Evolutionary conservation across 1,140 invertebrate genomes (phyloP).

Genomic region (Brevipalpus yothersi): DNA sequence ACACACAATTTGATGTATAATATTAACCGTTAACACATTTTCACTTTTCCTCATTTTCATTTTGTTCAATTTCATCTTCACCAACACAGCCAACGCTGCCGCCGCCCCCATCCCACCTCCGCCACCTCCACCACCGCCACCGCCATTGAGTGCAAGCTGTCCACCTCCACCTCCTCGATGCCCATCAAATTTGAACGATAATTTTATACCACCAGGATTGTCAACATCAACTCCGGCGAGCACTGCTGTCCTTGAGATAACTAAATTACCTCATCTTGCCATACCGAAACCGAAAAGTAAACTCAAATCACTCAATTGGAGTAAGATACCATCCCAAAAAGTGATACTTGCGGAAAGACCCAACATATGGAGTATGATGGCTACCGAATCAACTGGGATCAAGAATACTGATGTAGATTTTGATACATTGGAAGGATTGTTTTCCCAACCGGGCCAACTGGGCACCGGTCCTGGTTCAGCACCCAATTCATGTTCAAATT

Average conservation of each 20-base stretch:
- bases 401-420: conserved; percentile 72
- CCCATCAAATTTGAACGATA: conserved; percentile 15
- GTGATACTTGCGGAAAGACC: conserved; percentile 13
- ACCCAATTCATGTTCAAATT: conserved; percentile 7
- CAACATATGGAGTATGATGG: conserved; percentile 13
- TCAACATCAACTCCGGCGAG: background rate
- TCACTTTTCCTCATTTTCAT: background rate
- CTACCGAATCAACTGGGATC: conserved; percentile 34
- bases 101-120: conserved; percentile 19
- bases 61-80: background rate
- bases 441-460: conserved; percentile 45
- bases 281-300: conserved; percentile 57
- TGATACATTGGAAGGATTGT: conserved; percentile 70
- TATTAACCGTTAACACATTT: too few species aligned
- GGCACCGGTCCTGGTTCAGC: background rate
- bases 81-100: conserved; percentile 11
- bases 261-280: conserved; percentile 7
- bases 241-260: conserved; percentile 10
- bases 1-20: too few species aligned
- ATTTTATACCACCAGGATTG: conserved; percentile 3
- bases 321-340: conserved; percentile 57
- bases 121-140: conserved; percentile 17
- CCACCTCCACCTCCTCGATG: conserved; percentile 10
- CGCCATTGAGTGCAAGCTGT: conserved; percentile 7
- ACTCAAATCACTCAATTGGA: conserved; percentile 86